Conservation (phyloP, 2,888 invertebrate species). For the Pegoplata infirma region DNA sequence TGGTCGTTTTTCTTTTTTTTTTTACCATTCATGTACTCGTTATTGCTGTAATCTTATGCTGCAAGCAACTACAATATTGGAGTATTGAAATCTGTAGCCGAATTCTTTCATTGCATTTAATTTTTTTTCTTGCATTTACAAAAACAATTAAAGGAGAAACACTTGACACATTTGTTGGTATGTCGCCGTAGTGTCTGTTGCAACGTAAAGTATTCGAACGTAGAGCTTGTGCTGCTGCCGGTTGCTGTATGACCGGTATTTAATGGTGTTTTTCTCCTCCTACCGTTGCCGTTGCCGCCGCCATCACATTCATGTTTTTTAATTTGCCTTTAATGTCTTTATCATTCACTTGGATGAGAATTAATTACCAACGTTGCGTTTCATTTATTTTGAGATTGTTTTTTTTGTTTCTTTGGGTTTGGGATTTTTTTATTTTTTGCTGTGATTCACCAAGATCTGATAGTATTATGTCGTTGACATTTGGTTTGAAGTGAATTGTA, state of each 20-base stretch:
- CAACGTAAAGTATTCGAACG: not conserved
- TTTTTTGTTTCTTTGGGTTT: not conserved
- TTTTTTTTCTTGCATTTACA: constrained; percentile 19
- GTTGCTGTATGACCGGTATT: constrained; percentile 33
- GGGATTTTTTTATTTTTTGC: not conserved
- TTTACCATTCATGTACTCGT: not conserved
- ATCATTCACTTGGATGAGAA: constrained; percentile 62
- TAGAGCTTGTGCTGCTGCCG: not conserved
- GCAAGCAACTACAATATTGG: not conserved
- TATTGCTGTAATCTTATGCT: not conserved
- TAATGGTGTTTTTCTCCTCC: constrained; percentile 1
- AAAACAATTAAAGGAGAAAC: constrained; percentile 44
- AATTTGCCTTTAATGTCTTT: constrained; percentile 62
- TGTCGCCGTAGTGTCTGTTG: constrained; percentile 57
- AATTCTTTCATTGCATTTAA: not conserved
- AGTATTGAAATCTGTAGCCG: not conserved
- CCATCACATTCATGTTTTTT: constrained; percentile 40
- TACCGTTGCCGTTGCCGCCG: not conserved
- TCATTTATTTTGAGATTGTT: constrained; percentile 57
- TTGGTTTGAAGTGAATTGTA: constrained; percentile 20
- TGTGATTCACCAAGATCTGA: constrained; percentile 25
- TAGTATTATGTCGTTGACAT: constrained; percentile 21
- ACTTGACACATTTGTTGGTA: constrained; percentile 56
- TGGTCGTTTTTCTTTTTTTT: too few species aligned
- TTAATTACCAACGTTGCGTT: constrained; percentile 63